Conservation (phyloP, 2,888 invertebrate species). For the Cataglyphis altisquamis region DNA sequence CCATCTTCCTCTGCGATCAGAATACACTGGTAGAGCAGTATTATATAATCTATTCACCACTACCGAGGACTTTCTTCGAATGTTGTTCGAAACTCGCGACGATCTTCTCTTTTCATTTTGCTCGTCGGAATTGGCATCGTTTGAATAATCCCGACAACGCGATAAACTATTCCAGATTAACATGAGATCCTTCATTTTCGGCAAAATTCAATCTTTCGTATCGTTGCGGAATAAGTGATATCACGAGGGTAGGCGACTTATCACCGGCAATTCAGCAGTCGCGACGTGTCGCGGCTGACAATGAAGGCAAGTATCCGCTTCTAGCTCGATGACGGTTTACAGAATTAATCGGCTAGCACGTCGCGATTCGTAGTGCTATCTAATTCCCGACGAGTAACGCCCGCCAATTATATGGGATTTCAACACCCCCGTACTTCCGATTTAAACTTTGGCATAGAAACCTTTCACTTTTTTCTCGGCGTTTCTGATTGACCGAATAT, state of each 20-base stretch:
- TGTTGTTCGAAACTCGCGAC: constrained; percentile 78
- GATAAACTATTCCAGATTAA: constrained; percentile 88
- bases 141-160: constrained; percentile 87
- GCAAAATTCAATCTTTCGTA: constrained; percentile 4
- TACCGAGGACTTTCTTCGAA: constrained; percentile 85
- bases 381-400: not conserved
- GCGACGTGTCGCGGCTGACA: not conserved
- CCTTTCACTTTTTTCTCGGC: constrained; percentile 29
- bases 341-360: not conserved
- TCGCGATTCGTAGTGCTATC: not conserved
- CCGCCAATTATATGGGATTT: not conserved
- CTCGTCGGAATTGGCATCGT: constrained; percentile 82
- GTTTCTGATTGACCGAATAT: constrained; percentile 5
- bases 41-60: constrained; percentile 86
- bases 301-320: not conserved
- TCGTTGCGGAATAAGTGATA: not conserved
- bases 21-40: constrained; percentile 86
- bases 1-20: constrained; percentile 84
- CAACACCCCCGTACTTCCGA: constrained; percentile 21
- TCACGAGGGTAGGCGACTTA: not conserved
- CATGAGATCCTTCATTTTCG: constrained; percentile 89
- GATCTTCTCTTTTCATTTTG: constrained; percentile 52
- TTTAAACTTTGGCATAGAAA: not conserved
- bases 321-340: constrained; percentile 7
- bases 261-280: constrained; percentile 13